Percentiles rank a stretch among this genome's conserved stretches.
phyloP scores from a whole-genome alignment of 2,113 vertebrate genomes.

The Cisticola juncidis region DNA sequence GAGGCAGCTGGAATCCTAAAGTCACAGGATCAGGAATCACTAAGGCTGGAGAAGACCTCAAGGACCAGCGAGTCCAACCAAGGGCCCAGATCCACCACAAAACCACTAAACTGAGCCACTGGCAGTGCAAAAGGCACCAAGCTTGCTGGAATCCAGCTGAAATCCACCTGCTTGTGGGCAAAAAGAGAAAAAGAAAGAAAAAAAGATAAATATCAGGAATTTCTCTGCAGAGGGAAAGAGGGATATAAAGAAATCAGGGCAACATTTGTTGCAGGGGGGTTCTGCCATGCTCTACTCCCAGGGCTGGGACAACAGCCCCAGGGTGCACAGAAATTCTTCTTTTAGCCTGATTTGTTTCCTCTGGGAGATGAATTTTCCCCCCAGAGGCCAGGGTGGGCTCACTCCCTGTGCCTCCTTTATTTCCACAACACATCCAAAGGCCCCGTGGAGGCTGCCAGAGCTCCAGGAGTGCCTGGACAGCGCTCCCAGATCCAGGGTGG shows the following conservation, averaged over 20 bases:
- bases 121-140: neutral
- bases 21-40: neutral
- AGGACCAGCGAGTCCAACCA: neutral
- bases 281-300: neutral
- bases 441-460: neutral
- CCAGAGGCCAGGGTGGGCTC: fast-evolving
- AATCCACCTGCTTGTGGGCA: neutral
- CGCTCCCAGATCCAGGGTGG: neutral
- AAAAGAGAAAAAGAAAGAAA: neutral
- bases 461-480: neutral
- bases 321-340: neutral
- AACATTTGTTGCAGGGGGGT: neutral
- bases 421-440: neutral
- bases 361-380: neutral
- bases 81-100: neutral
- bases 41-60: neutral
- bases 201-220: no score
- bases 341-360: neutral
- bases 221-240: no score
- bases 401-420: neutral
- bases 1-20: neutral
- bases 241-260: neutral
- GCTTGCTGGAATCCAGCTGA: neutral
- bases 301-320: neutral
- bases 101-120: neutral